Evolutionary conservation across 2,113 vertebrate genomes (phyloP).

Genomic region (Chamaea fasciata): DNA sequence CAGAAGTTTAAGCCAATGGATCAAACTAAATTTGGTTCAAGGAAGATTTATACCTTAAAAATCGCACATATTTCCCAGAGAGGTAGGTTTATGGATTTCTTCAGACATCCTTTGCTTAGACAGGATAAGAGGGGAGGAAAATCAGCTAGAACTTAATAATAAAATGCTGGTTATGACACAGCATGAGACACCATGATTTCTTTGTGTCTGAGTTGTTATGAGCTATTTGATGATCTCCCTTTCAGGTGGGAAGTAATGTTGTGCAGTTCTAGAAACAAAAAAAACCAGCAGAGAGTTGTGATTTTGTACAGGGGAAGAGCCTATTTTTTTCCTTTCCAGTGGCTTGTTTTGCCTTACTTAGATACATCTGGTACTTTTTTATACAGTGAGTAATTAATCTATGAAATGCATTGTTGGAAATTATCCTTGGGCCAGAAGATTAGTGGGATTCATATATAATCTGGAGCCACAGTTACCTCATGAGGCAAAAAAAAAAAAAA

Average conservation of each 20-base stretch:
- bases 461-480: not conserved
- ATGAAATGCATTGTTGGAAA: constrained; percentile 9
- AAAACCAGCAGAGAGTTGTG: not conserved
- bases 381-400: not conserved
- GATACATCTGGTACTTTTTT: constrained; percentile 45
- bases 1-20: not conserved
- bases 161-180: not conserved
- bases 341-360: not conserved
- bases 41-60: not conserved
- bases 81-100: not conserved
- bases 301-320: not conserved
- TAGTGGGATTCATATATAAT: constrained; percentile 20
- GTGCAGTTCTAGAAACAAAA: not conserved
- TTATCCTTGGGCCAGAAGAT: constrained; percentile 35
- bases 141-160: not conserved
- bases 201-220: not conserved
- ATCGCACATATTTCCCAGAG: not conserved
- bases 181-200: not conserved
- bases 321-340: not conserved
- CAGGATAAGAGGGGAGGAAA: not conserved
- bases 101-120: not conserved
- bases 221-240: not conserved
- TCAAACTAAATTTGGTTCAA: not conserved
- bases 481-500: not conserved
- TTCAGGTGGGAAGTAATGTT: not conserved